phyloP scores from a whole-genome alignment of 2,888 invertebrate genomes.

The Eupithecia vulgata region DNA sequence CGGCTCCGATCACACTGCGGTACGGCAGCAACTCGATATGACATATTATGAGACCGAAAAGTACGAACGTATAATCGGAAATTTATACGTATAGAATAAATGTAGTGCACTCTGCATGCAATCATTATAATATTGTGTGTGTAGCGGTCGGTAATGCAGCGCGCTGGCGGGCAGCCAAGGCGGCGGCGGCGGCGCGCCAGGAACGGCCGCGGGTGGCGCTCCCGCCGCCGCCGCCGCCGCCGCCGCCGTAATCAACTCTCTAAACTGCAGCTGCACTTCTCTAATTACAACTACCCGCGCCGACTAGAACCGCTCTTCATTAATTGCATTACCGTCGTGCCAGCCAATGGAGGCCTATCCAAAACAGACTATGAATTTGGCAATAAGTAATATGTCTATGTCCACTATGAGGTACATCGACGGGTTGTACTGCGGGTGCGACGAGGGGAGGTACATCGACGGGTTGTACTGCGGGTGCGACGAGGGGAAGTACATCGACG shows the following conservation, averaged over 20 bases:
- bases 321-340: background rate
- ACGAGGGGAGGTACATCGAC: too few species aligned
- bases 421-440: background rate
- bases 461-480: too few species aligned
- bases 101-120: background rate
- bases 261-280: conserved; percentile 55
- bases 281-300: conserved; percentile 54
- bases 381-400: too few species aligned
- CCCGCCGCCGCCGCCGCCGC: conserved; percentile 36
- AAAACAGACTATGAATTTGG: too few species aligned
- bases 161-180: conserved; percentile 42
- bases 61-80: too few species aligned
- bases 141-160: conserved; percentile 20
- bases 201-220: conserved; percentile 44
- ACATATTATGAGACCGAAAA: too few species aligned
- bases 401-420: too few species aligned
- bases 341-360: conserved; percentile 6
- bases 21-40: too few species aligned
- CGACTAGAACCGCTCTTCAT: conserved; percentile 12
- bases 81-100: too few species aligned
- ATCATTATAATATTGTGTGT: background rate
- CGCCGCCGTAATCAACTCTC: conserved; percentile 52
- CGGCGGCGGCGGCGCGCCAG: conserved; percentile 8
- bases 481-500: too few species aligned
- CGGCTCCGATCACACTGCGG: too few species aligned